Evolutionary conservation across 2,113 vertebrate species (phyloP), one percentile per base, ranked within the genome.

Genomic region (Nothoprocta perdicaria): DNA sequence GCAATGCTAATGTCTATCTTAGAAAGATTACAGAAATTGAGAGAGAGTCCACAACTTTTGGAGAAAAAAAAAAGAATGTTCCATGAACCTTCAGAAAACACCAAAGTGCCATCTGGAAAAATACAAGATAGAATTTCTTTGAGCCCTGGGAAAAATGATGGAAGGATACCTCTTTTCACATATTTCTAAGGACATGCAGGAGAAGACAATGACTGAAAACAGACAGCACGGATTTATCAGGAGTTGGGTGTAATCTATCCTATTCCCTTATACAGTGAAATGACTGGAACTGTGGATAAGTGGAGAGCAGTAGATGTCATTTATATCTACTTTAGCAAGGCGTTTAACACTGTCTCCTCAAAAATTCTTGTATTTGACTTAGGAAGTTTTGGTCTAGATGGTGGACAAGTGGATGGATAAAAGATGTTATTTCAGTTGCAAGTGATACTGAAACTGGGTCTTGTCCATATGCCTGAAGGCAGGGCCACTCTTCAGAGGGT

Each of bases 301-400:
- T 6, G 41, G 38, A 80, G 43, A 65, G 57, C 26, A 77, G 45
- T 15, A 26, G 26, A 48, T 48, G 12, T 43, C 40, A 50, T 55
- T 81, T 77, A 43, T 24, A 13, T 71, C 38, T 80, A 7, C 65
- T 80, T 85, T 77, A 66, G 17, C 52, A 86, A 76, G 27, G 69
- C 17, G 41, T 85, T 77, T 31, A 12, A 72, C 76, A 61, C 21
- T 43, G 2, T 29, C 33, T 81, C 26, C 71, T 48, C 6, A 10
- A 62, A 29, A 73, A 57, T 55, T 81, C 24, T 60, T 72, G 24
- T 26, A 72, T 43, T 31, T 38, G 66, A 24, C 10, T 35, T 43
- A 55, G 29, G 29, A 61, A 22, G 12, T 38, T 85, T 76, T 43
- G 21, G 4, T 61, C 52, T 66, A 31, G 12, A 62, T 18, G 66